phyloP scores from a whole-genome alignment of 2,888 invertebrate genomes.

The Zaprionus obscuricornis region DNA sequence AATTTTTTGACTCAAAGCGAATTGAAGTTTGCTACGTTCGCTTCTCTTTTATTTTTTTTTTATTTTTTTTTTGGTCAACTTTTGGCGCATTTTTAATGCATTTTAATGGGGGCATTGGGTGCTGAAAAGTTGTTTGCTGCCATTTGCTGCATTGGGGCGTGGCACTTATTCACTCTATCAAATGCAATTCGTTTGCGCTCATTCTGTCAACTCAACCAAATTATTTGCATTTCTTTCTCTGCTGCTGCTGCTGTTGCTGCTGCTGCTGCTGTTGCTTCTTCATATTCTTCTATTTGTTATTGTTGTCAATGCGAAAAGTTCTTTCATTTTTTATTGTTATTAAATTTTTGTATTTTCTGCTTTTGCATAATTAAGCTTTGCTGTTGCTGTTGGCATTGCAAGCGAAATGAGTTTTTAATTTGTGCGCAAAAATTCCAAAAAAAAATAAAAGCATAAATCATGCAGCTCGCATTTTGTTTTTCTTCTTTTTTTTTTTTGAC shows the following conservation, averaged over 20 bases:
- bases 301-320: conserved; percentile 32
- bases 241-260: conserved; percentile 37
- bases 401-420: conserved; percentile 62
- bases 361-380: conserved; percentile 8
- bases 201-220: conserved; percentile 51
- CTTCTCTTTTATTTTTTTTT: conserved; percentile 4
- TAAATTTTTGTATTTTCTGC: conserved; percentile 1
- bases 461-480: conserved; percentile 6
- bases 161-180: conserved; percentile 43
- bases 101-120: conserved; percentile 46
- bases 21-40: conserved; percentile 2
- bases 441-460: conserved; percentile 62
- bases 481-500: conserved; percentile 9
- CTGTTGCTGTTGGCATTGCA: conserved; percentile 32
- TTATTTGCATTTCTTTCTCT: conserved; percentile 68
- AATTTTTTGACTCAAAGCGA: conserved; percentile 40
- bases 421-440: conserved; percentile 33
- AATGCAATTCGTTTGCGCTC: conserved; percentile 57
- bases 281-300: neutral
- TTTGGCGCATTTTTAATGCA: conserved; percentile 60
- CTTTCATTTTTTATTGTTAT: conserved; percentile 4
- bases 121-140: no score
- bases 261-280: conserved; percentile 35
- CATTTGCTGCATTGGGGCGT: conserved; percentile 2
- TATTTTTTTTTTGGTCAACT: conserved; percentile 37